Evolutionary conservation across 1,140 invertebrate genomes (phyloP).

Genomic region (Ditylenchus dipsaci): DNA sequence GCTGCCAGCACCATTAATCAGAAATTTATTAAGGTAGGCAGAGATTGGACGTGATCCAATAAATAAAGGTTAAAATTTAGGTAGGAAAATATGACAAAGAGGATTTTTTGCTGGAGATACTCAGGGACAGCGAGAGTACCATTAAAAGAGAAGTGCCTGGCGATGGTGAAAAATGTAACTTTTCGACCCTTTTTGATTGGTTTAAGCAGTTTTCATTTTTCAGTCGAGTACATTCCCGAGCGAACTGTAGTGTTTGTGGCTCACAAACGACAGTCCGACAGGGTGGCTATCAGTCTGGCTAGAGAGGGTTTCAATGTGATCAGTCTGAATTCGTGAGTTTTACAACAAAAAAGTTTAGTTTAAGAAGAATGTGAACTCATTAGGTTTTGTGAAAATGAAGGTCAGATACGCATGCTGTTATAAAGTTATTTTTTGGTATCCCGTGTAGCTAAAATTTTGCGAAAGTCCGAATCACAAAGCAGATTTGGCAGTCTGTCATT

Average conservation of each 20-base stretch:
- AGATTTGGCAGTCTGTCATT: too few species aligned
- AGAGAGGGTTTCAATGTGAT: conserved; percentile 4
- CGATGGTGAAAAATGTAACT: neutral
- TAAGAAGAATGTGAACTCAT: too few species aligned
- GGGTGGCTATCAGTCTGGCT: neutral
- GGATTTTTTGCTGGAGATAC: neutral
- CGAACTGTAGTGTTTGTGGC: conserved; percentile 3
- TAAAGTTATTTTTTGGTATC: neutral
- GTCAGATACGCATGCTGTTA: neutral
- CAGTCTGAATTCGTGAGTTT: conserved; percentile 9
- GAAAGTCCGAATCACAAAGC: too few species aligned
- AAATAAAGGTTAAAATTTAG: neutral
- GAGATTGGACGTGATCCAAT: too few species aligned
- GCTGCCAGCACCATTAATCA: neutral
- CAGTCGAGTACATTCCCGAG: neutral
- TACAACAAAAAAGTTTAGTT: neutral
- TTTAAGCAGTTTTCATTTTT: conserved; percentile 3
- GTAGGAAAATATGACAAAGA: neutral
- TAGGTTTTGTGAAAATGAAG: too few species aligned
- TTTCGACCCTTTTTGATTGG: neutral
- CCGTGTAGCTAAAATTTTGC: neutral
- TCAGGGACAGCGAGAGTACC: neutral
- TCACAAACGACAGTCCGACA: neutral
- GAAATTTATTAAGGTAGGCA: conserved; percentile 1
- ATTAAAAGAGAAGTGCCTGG: neutral